Evolutionary conservation across 2,113 vertebrate species (phyloP).

Genomic region (Maccullochella peelii): DNA sequence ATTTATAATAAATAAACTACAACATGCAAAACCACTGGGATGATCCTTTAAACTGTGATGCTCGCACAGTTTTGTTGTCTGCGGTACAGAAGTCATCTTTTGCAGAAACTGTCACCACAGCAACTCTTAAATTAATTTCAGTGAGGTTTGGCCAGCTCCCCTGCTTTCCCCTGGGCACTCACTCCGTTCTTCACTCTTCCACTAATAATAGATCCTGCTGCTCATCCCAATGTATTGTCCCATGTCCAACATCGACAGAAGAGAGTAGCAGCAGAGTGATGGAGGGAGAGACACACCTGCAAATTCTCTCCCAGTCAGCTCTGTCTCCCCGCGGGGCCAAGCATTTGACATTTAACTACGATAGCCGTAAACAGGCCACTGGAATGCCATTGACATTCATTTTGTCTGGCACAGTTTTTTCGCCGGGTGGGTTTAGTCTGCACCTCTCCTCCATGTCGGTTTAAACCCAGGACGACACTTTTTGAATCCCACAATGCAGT

Average conservation of each 20-base stretch:
- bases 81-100: conserved; percentile 50
- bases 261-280: conserved; percentile 35
- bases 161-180: conserved; percentile 32
- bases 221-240: conserved; percentile 48
- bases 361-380: conserved; percentile 68
- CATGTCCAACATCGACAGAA: conserved; percentile 13
- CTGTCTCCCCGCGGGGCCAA: conserved; percentile 38
- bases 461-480: background rate
- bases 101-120: conserved; percentile 62
- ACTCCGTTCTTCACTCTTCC: conserved; percentile 41
- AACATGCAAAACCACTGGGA: conserved; percentile 14
- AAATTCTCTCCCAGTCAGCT: conserved; percentile 29
- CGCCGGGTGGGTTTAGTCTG: conserved; percentile 36
- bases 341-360: conserved; percentile 80
- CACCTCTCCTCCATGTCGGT: background rate
- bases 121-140: conserved; percentile 64
- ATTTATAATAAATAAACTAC: background rate
- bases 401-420: conserved; percentile 64
- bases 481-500: background rate
- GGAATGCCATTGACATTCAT: conserved; percentile 79
- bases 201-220: conserved; percentile 61
- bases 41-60: conserved; percentile 6
- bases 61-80: conserved; percentile 19
- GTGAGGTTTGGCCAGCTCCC: conserved; percentile 37
- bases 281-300: conserved; percentile 58